phyloP scores from a whole-genome alignment of 1,140 invertebrate genomes.

The Nylanderia fulva region DNA sequence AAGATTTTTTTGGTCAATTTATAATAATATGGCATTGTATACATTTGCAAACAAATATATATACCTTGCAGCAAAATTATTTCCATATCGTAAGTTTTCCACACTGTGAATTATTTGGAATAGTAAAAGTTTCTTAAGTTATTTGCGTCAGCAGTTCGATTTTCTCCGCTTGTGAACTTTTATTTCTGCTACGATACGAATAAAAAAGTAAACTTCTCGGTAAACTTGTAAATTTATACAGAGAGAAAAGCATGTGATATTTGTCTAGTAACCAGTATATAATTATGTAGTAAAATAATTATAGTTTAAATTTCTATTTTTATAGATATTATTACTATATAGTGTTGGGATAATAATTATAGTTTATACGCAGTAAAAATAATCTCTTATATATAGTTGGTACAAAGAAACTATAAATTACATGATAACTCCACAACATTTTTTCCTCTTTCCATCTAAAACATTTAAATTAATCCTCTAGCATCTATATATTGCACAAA shows the following conservation, averaged over 20 bases:
- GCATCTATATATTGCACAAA: neutral
- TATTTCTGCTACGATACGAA: neutral
- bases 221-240: neutral
- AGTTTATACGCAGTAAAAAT: no score
- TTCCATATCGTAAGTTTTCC: conserved; percentile 10
- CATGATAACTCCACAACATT: no score
- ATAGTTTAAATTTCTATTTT: no score
- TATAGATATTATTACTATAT: no score
- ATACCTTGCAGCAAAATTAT: neutral
- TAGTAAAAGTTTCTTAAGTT: conserved; percentile 12
- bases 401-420: no score
- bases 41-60: neutral
- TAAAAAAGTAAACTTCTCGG: neutral
- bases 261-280: no score
- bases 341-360: no score
- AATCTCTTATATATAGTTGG: no score
- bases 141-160: neutral
- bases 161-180: neutral
- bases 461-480: neutral
- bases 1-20: neutral
- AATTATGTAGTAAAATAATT: no score
- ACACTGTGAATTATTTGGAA: neutral
- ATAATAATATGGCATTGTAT: neutral
- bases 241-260: no score
- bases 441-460: neutral